phyloP scores from a whole-genome alignment of 2,888 invertebrate species.

The Calameuta idolon region DNA sequence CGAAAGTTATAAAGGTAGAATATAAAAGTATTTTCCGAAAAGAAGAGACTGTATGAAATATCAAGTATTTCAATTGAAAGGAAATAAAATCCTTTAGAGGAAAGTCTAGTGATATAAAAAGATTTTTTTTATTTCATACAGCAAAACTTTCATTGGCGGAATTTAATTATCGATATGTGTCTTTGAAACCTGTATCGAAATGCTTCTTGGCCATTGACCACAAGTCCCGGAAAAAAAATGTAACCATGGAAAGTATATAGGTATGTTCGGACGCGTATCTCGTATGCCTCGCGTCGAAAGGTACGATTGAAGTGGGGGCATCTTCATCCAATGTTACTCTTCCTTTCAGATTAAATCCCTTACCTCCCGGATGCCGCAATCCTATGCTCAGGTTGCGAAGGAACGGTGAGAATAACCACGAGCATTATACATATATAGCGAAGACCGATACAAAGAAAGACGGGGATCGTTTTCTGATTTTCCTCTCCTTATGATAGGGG shows the following conservation, averaged over 20 bases:
- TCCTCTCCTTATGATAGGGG: conserved; percentile 9
- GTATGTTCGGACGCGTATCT: background rate
- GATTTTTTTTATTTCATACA: background rate
- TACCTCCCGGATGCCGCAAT: conserved; percentile 15
- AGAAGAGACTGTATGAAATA: background rate
- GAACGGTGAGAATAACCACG: conserved; percentile 9
- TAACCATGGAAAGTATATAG: background rate
- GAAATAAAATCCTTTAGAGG: background rate
- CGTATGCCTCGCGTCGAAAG: background rate
- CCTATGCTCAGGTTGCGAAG: conserved; percentile 7
- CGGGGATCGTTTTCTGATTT: conserved; percentile 19
- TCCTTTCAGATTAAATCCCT: conserved; percentile 25
- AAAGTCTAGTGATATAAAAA: background rate
- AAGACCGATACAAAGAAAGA: conserved; percentile 10
- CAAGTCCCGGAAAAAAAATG: background rate
- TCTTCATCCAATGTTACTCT: background rate
- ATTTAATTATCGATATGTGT: too few species aligned
- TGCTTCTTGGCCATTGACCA: background rate
- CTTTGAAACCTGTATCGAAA: too few species aligned
- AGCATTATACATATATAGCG: background rate
- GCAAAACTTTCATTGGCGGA: background rate
- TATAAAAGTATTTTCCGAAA: background rate
- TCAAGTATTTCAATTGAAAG: background rate
- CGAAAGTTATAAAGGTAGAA: background rate
- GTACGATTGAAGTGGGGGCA: background rate